A percentile compares a stretch with the other conserved stretches of the same genome.
These are phyloP conservation scores for Sebastes jordani DNA, from an alignment of 2,797 vertebrate genomes.

Conservation along the genomic window DNA sequence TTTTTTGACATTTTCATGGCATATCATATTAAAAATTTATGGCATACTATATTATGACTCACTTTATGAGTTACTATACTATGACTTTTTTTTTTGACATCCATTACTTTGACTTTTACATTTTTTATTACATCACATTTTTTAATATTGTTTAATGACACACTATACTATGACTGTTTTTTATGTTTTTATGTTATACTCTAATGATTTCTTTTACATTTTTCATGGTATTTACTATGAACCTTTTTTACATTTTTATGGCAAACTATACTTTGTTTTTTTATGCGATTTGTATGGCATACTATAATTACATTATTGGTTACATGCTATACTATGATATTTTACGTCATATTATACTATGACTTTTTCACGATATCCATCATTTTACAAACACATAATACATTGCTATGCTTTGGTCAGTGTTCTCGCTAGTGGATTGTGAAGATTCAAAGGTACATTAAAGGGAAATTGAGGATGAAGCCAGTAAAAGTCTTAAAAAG, in stretches of 20 bases:
- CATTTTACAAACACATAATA: not conserved
- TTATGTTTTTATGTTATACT: not conserved
- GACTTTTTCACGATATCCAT: not conserved
- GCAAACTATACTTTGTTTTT: not conserved
- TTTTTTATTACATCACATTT: rapidly evolving
- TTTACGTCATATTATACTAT: too few species aligned
- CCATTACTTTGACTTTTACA: not conserved
- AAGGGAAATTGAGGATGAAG: not conserved
- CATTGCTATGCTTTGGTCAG: not conserved
- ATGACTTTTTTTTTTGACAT: not conserved
- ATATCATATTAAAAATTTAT: too few species aligned
- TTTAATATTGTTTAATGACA: not conserved
- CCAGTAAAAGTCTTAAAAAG: not conserved
- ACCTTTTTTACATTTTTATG: not conserved
- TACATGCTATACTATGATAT: too few species aligned
- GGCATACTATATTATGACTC: too few species aligned
- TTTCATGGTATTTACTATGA: too few species aligned
- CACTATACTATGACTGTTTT: not conserved
- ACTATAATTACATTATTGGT: too few species aligned
- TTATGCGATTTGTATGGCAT: not conserved
- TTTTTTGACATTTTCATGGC: too few species aligned
- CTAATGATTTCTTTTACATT: too few species aligned
- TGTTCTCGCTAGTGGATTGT: not conserved
- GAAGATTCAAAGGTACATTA: not conserved
- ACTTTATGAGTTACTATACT: too few species aligned